A percentile compares a stretch with the other conserved stretches of the same genome.
These are phyloP conservation scores for Phymorhynchus buccinoides DNA, from an alignment of 1,140 invertebrate genomes.

Conservation along the genomic window DNA sequence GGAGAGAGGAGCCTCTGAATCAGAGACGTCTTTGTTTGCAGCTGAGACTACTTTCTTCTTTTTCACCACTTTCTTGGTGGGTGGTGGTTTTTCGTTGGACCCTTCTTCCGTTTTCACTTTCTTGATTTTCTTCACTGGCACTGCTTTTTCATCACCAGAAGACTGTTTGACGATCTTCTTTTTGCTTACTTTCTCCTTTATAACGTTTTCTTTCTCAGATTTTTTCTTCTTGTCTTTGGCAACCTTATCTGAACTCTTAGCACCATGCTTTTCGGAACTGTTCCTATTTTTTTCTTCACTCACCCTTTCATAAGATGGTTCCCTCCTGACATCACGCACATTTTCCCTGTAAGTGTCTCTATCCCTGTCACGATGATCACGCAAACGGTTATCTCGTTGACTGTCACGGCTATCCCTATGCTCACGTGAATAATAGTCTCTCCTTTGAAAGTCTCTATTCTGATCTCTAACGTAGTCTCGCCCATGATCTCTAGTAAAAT, in stretches of 20 bases:
- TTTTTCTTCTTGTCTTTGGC: slow-evolving; percentile 68
- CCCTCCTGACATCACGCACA: slow-evolving; percentile 4
- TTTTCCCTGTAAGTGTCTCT: not conserved
- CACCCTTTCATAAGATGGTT: slow-evolving; percentile 1
- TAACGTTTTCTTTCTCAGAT: slow-evolving; percentile 57
- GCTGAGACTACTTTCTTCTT: slow-evolving; percentile 30
- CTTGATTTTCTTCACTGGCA: slow-evolving; percentile 76
- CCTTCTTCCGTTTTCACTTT: slow-evolving; percentile 27
- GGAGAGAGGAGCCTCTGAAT: slow-evolving; percentile 10
- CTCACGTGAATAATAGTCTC: slow-evolving; percentile 13
- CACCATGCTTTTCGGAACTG: slow-evolving; percentile 35
- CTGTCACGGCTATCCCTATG: slow-evolving; percentile 21
- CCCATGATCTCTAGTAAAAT: slow-evolving; percentile 26
- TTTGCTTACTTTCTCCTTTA: slow-evolving; percentile 85
- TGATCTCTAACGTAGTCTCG: slow-evolving; percentile 9
- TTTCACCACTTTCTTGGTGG: slow-evolving; percentile 20
- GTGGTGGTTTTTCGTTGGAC: slow-evolving; percentile 1
- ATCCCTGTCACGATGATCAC: slow-evolving; percentile 29
- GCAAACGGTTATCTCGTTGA: slow-evolving; percentile 5
- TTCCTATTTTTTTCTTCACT: slow-evolving; percentile 35
- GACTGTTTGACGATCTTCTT: slow-evolving; percentile 65
- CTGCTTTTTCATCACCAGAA: slow-evolving; percentile 80
- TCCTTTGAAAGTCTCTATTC: slow-evolving; percentile 15
- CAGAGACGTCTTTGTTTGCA: slow-evolving; percentile 11
- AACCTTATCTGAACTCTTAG: slow-evolving; percentile 29